phyloP scores from a whole-genome alignment of 2,113 vertebrate genomes.

The Fregata magnificens region DNA sequence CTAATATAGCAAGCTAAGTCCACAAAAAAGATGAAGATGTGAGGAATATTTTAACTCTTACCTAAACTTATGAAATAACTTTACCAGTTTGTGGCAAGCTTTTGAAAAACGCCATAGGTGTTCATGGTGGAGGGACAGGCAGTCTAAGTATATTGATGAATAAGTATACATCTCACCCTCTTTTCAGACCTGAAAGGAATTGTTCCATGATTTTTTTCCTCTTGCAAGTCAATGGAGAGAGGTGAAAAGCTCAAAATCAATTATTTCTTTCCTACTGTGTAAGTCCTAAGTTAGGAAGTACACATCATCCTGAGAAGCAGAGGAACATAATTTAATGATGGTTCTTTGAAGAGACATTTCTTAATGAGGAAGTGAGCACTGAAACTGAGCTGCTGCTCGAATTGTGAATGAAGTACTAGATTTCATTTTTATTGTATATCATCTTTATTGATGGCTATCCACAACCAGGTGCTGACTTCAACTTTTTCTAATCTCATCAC shows the following conservation, averaged over 20 bases:
- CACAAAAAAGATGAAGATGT: neutral
- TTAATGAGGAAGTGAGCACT: slow-evolving; percentile 1
- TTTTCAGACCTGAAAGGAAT: neutral
- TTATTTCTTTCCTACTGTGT: neutral
- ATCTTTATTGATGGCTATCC: neutral
- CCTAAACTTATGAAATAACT: neutral
- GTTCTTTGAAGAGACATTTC: neutral
- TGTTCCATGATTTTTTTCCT: neutral
- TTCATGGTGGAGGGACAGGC: neutral
- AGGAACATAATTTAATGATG: neutral
- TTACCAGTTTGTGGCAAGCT: neutral
- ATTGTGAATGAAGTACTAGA: neutral
- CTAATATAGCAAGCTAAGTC: neutral
- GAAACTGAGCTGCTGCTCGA: neutral
- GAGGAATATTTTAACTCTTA: neutral
- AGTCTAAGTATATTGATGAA: neutral
- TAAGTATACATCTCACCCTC: neutral
- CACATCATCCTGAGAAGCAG: neutral
- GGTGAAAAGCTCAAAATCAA: neutral
- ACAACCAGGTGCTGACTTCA: neutral
- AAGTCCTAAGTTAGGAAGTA: neutral
- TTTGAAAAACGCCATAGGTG: neutral
- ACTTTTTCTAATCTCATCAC: neutral
- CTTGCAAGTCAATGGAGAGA: neutral
- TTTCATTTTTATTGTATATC: neutral